Base-by-base conservation (phyloP, 2,888 invertebrate genomes). In the Balanococcus diminutus region DNA sequence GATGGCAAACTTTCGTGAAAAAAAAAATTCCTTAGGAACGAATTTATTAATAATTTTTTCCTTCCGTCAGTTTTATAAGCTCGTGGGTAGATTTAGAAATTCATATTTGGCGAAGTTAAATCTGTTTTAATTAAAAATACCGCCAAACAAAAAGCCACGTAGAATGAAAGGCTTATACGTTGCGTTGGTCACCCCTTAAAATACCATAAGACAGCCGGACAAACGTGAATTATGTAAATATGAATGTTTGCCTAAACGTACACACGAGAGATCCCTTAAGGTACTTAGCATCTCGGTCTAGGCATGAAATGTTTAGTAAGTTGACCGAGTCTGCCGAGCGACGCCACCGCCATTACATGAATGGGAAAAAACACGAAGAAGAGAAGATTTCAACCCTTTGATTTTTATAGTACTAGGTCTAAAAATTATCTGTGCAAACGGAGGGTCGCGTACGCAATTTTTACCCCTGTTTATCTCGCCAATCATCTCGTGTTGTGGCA, bases 381-480 rank as follows among this genome's bases (percentile, higher is more conserved):
- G n/a, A n/a, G n/a, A n/a, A n/a, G n/a, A n/a, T n/a, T n/a, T n/a
- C 67, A 67, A 67, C 67, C 67, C 67, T 67, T 67, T 67, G 67
- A 67, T 67, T 67, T 67, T 22, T n/a, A 46, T 46, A 46, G 22
- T 22, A 16, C 11, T 5, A 31, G 28, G 67, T 28, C 22, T 56
- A 56, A 67, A 67, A 67, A 67, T 67, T 67, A 67, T 67, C 67
- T 67, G 28, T 14, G 14, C 25, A 16, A 28, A 67, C 14, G 67
- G 22, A 56, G 56, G 56, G 56, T 56, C 56, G 19, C 22, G 67
- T 16, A 67, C 56, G 22, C 56, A 56, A 56, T 56, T 56, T 56
- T 56, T 67, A 67, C 67, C 67, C 67, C 67, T 67, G 56, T 56
- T 56, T 56, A 67, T 67, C 67, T 67, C 67, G 67, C 67, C 28